Percentiles rank a stretch among this genome's conserved stretches.
Conservation (phyloP, 2,113 vertebrate genomes). For the Aldabrachelys gigantea region DNA sequence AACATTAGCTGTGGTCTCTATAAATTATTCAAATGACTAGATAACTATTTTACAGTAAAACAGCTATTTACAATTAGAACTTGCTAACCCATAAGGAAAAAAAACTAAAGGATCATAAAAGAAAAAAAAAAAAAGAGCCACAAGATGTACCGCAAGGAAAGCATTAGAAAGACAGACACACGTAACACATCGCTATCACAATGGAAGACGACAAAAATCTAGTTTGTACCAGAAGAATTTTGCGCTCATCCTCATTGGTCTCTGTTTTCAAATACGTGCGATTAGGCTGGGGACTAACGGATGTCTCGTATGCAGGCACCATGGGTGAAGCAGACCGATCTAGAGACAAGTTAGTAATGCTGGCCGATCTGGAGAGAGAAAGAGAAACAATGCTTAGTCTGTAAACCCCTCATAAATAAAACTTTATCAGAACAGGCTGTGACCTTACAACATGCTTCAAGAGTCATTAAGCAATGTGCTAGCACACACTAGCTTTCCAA, state of each 20-base stretch:
- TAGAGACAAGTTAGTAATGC: conserved; percentile 92
- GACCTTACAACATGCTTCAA: neutral
- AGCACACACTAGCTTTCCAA: neutral
- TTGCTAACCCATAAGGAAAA: accelerated
- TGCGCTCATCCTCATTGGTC: conserved; percentile 93
- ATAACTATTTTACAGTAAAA: neutral
- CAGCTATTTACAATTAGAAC: neutral
- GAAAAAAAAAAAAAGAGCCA: neutral
- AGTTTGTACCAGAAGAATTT: conserved; percentile 91
- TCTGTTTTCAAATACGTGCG: conserved; percentile 88
- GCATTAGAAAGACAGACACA: neutral
- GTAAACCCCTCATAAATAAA: neutral
- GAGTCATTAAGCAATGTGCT: neutral
- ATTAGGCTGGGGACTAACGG: conserved; percentile 91
- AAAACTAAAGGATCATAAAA: neutral
- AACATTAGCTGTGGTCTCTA: neutral
- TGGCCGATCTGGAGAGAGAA: conserved; percentile 86
- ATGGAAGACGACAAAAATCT: neutral
- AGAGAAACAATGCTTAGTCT: neutral
- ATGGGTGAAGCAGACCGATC: conserved; percentile 92
- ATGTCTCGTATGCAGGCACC: conserved; percentile 92
- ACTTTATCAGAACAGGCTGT: neutral
- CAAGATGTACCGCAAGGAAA: neutral
- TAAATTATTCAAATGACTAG: neutral
- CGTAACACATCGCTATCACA: neutral